Base-by-base conservation (phyloP, 2,113 vertebrate genomes). In the Nicator chloris region DNA sequence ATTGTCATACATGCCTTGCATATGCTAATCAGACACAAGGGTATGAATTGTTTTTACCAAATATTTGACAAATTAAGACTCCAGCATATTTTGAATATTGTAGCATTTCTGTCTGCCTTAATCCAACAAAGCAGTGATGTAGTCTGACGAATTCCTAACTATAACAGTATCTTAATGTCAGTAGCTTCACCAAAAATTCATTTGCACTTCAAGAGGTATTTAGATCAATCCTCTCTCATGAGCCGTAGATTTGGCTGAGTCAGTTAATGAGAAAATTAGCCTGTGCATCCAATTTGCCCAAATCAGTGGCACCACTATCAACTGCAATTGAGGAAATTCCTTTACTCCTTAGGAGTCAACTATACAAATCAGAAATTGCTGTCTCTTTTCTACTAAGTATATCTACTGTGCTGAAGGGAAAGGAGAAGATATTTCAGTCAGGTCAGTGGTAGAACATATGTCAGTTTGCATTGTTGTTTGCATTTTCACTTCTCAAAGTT, bases 241-340 rank as follows among this genome's bases (percentile, higher is more conserved):
- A 96, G 49, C 44, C 40, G 75, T 65, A 75, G 27, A 63, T 86
- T 88, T 80, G 57, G 33, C 64, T 82, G 56, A 83, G 44, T 95
- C 80, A 84, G 47, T 81, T 92, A 81, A 92, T 84, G 40, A 93
- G 73, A n/a, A 86, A 79, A 86, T 96, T 78, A 93, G n/a, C 49
- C 17, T 78, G 56, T 88, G 72, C 49, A 91, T 92, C 83, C 72
- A 84, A 45, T 86, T 93, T 94, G 31, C 77, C 69, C 76, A 78
- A 82, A 56, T 75, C n/a, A 60, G 72, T 94, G 56, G 47, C 42
- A 81, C 21, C 10, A 42, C 27, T 69, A 65, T 53, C 63, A 95
- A n/a, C 59, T 73, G 37, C 40, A 82, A 28, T 18, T 90, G 59
- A 86, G 86, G 65, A 70, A 80, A 49, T 31, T 72, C 20, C 47